phyloP scores from a whole-genome alignment of 2,113 vertebrate genomes.

The Nothobranchius kuhntae region DNA sequence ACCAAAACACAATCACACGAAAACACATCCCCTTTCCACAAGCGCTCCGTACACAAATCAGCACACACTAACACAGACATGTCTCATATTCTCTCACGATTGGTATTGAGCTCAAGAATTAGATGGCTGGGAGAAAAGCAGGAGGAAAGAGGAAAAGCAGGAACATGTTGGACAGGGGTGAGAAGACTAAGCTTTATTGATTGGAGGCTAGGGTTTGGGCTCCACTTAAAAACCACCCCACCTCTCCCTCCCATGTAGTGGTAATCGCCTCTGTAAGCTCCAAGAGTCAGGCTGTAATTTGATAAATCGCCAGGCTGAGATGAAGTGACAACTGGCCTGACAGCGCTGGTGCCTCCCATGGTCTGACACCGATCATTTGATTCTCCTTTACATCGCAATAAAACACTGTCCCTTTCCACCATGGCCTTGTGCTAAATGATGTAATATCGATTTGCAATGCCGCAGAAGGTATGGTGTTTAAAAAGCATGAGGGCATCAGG shows the following conservation, averaged over 20 bases:
- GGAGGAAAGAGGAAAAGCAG: not conserved
- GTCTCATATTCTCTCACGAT: conserved; percentile 17
- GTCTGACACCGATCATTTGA: conserved; percentile 66
- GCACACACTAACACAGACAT: conserved; percentile 2
- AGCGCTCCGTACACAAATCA: conserved; percentile 18
- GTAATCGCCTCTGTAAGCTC: conserved; percentile 59
- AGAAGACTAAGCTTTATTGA: conserved; percentile 42
- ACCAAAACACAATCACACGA: conserved; percentile 50
- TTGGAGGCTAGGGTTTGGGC: conserved; percentile 30
- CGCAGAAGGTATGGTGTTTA: conserved; percentile 30
- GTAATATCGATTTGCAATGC: conserved; percentile 44
- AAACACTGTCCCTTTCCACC: conserved; percentile 29
- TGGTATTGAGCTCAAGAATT: conserved; percentile 30
- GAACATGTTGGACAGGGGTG: conserved; percentile 2
- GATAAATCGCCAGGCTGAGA: conserved; percentile 62
- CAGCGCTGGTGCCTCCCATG: conserved; percentile 40
- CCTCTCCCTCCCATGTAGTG: conserved; percentile 34
- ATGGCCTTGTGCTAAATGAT: conserved; percentile 39
- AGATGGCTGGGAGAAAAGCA: conserved; percentile 13
- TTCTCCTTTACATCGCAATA: conserved; percentile 61
- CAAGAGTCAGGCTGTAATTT: conserved; percentile 64
- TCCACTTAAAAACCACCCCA: conserved; percentile 35
- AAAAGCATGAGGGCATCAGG: conserved; percentile 12
- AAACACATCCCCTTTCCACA: conserved; percentile 25
- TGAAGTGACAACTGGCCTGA: conserved; percentile 64